These are phyloP conservation scores for Belonocnema kinseyi DNA, from an alignment of 1,140 invertebrate species.

Conservation along the genomic window DNA sequence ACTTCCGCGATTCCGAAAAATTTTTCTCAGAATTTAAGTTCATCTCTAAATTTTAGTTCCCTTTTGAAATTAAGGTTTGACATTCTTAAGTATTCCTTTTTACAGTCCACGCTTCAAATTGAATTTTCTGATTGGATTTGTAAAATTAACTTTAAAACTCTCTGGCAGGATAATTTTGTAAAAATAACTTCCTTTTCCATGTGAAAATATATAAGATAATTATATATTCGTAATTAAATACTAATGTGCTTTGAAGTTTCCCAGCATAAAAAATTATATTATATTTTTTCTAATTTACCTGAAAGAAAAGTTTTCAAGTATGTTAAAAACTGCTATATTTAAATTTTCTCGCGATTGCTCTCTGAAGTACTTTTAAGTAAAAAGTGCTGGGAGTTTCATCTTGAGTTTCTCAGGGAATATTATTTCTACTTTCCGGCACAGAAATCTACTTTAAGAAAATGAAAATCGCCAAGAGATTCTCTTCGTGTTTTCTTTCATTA, in stretches of 20 bases:
- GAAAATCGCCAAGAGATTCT: conserved; percentile 27
- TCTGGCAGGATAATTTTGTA: no score
- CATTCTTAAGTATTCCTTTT: no score
- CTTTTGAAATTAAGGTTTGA: no score
- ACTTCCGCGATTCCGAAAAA: no score
- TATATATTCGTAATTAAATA: background rate
- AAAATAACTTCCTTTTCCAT: background rate
- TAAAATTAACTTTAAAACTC: no score
- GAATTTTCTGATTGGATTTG: no score
- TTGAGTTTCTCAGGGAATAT: conserved; percentile 15
- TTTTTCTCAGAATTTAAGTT: no score
- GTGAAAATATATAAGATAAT: background rate
- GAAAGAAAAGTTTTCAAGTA: conserved; percentile 27
- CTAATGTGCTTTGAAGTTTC: conserved; percentile 3
- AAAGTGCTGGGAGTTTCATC: conserved; percentile 3
- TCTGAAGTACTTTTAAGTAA: conserved; percentile 23
- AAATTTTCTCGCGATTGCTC: conserved; percentile 27
- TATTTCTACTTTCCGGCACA: conserved; percentile 18
- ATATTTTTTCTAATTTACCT: conserved; percentile 25
- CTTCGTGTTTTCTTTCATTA: conserved; percentile 13
- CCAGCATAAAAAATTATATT: conserved; percentile 23
- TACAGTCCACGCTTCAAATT: no score
- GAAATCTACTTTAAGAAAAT: conserved; percentile 24
- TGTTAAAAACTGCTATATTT: conserved; percentile 23
- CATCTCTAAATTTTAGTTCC: no score